phyloP scores from a whole-genome alignment of 2,888 invertebrate genomes.

The Acleris laterana region DNA sequence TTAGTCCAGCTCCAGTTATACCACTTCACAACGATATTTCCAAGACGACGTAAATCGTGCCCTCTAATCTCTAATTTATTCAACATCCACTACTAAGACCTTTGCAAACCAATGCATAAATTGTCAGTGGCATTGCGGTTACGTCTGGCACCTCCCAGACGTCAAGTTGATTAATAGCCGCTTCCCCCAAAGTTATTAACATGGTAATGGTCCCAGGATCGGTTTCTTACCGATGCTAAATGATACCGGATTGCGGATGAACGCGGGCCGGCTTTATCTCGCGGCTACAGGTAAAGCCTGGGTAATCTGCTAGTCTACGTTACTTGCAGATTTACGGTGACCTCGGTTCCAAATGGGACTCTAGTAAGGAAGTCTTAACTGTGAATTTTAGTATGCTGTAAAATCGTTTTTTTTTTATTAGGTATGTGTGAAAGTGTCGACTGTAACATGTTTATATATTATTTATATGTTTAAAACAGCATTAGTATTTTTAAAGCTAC shows the following conservation, averaged over 20 bases:
- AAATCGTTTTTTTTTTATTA: too few species aligned
- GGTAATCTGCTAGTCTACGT: slow-evolving; percentile 28
- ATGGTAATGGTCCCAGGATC: slow-evolving; percentile 82
- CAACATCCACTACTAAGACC: slow-evolving; percentile 52
- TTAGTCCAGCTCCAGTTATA: background rate
- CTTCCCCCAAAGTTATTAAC: slow-evolving; percentile 81
- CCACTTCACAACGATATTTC: background rate
- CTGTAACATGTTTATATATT: too few species aligned
- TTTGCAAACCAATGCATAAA: slow-evolving; percentile 78
- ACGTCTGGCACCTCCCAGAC: slow-evolving; percentile 60
- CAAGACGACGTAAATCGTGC: slow-evolving; percentile 21
- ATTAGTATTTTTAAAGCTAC: too few species aligned
- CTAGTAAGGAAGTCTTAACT: too few species aligned
- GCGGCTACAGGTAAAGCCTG: slow-evolving; percentile 55
- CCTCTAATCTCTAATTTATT: slow-evolving; percentile 34
- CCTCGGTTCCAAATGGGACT: background rate
- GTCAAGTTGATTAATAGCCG: slow-evolving; percentile 81
- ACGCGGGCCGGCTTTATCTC: slow-evolving; percentile 63
- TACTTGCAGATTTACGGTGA: slow-evolving; percentile 13
- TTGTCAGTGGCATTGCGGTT: slow-evolving; percentile 65
- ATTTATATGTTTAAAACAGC: too few species aligned
- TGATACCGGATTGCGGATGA: slow-evolving; percentile 79
- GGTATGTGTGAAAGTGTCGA: too few species aligned
- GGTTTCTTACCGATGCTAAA: slow-evolving; percentile 83
- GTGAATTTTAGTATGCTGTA: too few species aligned